Conservation (phyloP, 2,797 vertebrate genomes). For the Squalus acanthias region DNA sequence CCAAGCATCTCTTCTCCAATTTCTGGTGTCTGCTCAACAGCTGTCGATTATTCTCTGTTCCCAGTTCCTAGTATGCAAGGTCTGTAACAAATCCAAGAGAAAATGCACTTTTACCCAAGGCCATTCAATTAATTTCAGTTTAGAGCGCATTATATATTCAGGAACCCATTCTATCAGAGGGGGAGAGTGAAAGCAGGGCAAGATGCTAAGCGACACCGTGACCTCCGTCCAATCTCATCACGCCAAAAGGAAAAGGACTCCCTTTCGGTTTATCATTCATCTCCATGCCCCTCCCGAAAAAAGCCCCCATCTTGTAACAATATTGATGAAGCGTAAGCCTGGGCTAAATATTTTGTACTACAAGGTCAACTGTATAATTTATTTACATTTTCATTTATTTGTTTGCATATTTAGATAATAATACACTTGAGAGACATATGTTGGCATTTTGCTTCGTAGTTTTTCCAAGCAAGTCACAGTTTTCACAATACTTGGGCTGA, state of each 20-base stretch:
- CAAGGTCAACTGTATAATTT: neutral
- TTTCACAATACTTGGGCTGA: neutral
- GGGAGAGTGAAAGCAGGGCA: neutral
- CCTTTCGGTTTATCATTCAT: neutral
- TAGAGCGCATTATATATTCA: neutral
- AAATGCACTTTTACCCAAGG: neutral
- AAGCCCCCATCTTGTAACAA: neutral
- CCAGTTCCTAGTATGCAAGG: neutral
- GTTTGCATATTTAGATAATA: neutral
- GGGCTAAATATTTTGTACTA: neutral
- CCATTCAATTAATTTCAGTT: neutral
- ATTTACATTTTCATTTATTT: neutral
- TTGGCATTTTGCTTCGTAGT: neutral
- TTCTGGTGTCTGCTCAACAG: neutral
- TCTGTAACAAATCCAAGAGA: neutral
- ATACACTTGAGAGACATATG: neutral
- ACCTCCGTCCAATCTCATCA: neutral
- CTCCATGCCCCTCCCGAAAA: neutral
- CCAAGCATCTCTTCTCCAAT: neutral
- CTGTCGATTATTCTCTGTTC: neutral
- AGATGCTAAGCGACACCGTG: neutral
- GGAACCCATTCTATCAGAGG: neutral
- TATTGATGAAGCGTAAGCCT: neutral
- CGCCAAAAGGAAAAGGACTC: neutral
- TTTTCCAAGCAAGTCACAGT: neutral